phyloP scores from a whole-genome alignment of 2,797 vertebrate species.

The Scleropages formosus region DNA sequence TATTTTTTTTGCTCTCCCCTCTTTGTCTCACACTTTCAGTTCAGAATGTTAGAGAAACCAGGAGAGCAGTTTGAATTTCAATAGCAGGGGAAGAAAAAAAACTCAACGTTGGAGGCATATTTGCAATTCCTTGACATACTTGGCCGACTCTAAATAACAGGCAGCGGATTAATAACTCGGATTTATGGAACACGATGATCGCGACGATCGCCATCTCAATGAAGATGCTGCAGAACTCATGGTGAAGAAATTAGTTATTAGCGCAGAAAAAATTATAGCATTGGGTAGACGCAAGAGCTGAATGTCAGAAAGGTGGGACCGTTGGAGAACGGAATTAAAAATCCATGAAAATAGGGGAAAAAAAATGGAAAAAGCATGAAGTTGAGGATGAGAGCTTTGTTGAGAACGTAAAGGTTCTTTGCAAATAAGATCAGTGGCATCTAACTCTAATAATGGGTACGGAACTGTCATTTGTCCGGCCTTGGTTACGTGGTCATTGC shows the following conservation, averaged over 20 bases:
- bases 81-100: background rate
- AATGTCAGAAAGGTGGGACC: background rate
- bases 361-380: no score
- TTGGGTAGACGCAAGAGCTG: background rate
- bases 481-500: background rate
- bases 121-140: constrained; percentile 8
- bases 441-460: no score
- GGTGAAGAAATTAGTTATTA: no score
- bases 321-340: no score
- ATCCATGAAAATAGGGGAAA: no score
- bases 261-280: no score
- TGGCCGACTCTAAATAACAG: constrained; percentile 13
- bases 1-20: background rate
- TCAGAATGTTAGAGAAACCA: background rate
- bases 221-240: no score
- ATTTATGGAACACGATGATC: background rate
- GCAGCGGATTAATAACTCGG: background rate
- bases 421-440: no score
- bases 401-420: no score
- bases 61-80: background rate
- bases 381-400: no score
- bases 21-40: background rate
- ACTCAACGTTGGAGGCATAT: background rate
- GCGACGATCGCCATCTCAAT: no score
- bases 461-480: background rate